phyloP scores from a whole-genome alignment of 2,797 vertebrate species.

The Coregonus ussuriensis region DNA sequence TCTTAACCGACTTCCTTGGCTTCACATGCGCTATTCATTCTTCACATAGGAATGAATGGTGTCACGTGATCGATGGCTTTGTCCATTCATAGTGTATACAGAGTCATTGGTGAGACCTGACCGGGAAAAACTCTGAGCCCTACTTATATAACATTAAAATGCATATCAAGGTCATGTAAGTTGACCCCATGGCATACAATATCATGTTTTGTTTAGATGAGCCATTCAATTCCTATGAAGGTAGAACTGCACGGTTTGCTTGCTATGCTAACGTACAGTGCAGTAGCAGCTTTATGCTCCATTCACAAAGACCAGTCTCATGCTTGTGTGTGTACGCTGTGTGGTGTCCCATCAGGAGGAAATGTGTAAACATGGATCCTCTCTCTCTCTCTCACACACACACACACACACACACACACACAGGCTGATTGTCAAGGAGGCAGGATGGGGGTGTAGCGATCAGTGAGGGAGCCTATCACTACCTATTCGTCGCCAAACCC shows the following conservation, averaged over 20 bases:
- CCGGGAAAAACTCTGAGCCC: neutral
- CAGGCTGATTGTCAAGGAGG: neutral
- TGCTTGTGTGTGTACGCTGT: slow-evolving; percentile 11
- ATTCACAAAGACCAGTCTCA: neutral
- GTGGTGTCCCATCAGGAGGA: neutral
- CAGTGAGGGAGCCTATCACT: neutral
- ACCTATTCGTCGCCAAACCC: too few species aligned
- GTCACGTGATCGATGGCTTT: too few species aligned
- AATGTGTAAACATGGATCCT: neutral
- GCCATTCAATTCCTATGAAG: neutral
- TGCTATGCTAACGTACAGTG: neutral
- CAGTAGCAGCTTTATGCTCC: neutral
- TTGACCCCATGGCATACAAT: neutral
- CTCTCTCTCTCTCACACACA: too few species aligned
- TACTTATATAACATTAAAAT: neutral
- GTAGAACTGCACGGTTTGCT: neutral
- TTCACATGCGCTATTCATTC: too few species aligned
- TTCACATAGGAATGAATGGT: too few species aligned
- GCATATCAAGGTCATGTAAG: neutral
- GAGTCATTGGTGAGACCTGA: neutral
- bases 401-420: neutral
- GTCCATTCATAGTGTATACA: too few species aligned
- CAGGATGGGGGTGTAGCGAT: neutral
- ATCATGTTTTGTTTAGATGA: neutral
- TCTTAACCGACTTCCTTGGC: too few species aligned